Conservation (phyloP, 2,113 vertebrate species). For the Crotophaga sulcirostris region DNA sequence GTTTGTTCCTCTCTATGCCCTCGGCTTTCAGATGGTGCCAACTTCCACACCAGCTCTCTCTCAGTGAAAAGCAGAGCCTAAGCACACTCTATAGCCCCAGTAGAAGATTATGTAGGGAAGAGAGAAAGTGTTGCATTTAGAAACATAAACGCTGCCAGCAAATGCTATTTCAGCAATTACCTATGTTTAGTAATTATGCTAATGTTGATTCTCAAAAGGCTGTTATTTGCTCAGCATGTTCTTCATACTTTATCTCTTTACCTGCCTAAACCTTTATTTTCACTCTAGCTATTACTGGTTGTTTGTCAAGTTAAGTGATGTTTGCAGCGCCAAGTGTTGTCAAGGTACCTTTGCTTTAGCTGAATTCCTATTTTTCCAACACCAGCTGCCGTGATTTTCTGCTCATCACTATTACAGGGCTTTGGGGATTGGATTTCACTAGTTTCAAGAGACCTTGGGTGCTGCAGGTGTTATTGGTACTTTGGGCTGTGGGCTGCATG, state of each 20-base stretch:
- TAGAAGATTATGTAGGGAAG: constrained; percentile 12
- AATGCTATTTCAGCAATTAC: constrained; percentile 81
- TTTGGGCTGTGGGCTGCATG: not conserved
- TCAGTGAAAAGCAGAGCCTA: not conserved
- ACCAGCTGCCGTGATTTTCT: not conserved
- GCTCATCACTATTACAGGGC: not conserved
- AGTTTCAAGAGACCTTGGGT: not conserved
- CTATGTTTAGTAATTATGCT: constrained; percentile 82
- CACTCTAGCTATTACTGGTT: constrained; percentile 66
- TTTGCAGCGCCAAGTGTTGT: constrained; percentile 72
- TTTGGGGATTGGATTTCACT: not conserved
- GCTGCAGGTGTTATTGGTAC: not conserved
- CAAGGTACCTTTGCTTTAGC: constrained; percentile 67
- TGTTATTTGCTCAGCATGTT: constrained; percentile 80
- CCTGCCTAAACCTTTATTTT: constrained; percentile 77
- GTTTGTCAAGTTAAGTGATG: constrained; percentile 80
- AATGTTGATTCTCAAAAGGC: constrained; percentile 78
- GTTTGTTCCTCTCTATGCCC: not conserved
- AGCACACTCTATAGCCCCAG: constrained; percentile 36
- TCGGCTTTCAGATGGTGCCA: constrained; percentile 7
- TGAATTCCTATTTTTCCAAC: constrained; percentile 28
- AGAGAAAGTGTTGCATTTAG: constrained; percentile 64
- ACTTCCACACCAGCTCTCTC: constrained; percentile 8
- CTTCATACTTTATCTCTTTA: constrained; percentile 74
- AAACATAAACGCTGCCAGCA: constrained; percentile 68